phyloP scores from a whole-genome alignment of 2,888 invertebrate species.

The Trissolcus japonicus region DNA sequence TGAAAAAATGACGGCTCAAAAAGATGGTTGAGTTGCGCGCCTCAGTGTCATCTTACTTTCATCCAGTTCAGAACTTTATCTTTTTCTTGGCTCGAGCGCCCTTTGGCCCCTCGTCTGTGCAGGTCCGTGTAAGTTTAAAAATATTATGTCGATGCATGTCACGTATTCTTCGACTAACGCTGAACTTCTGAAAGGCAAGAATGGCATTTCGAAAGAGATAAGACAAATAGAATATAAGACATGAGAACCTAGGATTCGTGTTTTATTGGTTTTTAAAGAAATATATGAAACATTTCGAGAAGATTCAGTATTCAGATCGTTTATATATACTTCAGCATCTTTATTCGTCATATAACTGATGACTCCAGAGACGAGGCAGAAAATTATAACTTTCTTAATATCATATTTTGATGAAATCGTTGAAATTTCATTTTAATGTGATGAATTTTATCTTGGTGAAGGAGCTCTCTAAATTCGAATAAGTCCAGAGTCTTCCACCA shows the following conservation, averaged over 20 bases:
- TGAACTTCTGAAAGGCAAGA: constrained; percentile 40
- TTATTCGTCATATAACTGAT: constrained; percentile 33
- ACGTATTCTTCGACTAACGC: constrained; percentile 28
- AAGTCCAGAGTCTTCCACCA: too few species aligned
- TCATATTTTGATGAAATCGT: constrained; percentile 21
- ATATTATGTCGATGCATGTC: constrained; percentile 47
- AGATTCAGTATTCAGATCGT: constrained; percentile 41
- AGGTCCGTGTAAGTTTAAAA: constrained; percentile 40
- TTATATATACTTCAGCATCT: constrained; percentile 22
- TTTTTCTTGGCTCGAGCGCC: constrained; percentile 21
- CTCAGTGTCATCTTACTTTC: constrained; percentile 39
- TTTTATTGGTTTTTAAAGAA: constrained; percentile 51
- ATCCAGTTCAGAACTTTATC: constrained; percentile 28
- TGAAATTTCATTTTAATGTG: constrained; percentile 20
- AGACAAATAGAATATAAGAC: constrained; percentile 46
- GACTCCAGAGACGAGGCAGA: constrained; percentile 30
- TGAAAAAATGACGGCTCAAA: too few species aligned
- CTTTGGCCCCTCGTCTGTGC: constrained; percentile 16
- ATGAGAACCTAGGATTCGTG: constrained; percentile 21
- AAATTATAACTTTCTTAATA: constrained; percentile 51
- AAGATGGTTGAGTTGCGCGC: too few species aligned
- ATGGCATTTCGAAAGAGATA: constrained; percentile 39
- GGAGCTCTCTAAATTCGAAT: too few species aligned
- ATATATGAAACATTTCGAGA: constrained; percentile 28
- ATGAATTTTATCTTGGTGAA: not conserved